Conservation (phyloP, 2,113 vertebrate genomes). For the Ornithorhynchus anatinus region DNA sequence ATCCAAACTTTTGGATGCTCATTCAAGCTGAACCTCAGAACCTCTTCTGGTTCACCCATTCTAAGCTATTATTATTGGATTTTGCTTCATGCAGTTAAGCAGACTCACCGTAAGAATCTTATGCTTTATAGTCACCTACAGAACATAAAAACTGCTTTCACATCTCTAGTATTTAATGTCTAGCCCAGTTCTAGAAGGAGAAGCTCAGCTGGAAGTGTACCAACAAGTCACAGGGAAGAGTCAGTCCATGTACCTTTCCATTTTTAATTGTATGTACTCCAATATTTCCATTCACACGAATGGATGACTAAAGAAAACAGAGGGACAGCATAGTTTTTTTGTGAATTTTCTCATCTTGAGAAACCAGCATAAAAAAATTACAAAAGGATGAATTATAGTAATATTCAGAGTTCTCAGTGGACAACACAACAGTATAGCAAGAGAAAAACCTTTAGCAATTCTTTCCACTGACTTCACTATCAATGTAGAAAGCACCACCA, state of each 20-base stretch:
- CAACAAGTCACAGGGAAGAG: not conserved
- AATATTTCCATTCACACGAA: not conserved
- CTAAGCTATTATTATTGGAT: not conserved
- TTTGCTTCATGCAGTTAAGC: not conserved
- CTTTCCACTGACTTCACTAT: no score
- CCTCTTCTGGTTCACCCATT: not conserved
- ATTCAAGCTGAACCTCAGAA: not conserved
- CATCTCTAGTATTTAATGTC: not conserved
- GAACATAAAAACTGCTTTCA: not conserved
- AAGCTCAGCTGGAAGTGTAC: not conserved
- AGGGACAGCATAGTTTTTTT: no score
- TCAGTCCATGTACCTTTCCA: not conserved
- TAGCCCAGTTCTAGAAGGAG: not conserved
- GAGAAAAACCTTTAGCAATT: no score
- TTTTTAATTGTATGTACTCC: no score
- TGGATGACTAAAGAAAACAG: not conserved
- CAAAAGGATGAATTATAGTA: not conserved
- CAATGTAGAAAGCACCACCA: no score
- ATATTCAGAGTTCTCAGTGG: not conserved
- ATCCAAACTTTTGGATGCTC: not conserved
- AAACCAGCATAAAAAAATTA: not conserved
- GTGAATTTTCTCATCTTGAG: not conserved
- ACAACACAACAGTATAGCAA: no score
- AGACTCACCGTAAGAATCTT: not conserved
- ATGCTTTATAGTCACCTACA: slow-evolving; percentile 3